Evolutionary conservation across 2,113 vertebrate genomes (phyloP), one percentile per base, ranked within the genome.

Genomic region (Phalacrocorax pelagicus): DNA sequence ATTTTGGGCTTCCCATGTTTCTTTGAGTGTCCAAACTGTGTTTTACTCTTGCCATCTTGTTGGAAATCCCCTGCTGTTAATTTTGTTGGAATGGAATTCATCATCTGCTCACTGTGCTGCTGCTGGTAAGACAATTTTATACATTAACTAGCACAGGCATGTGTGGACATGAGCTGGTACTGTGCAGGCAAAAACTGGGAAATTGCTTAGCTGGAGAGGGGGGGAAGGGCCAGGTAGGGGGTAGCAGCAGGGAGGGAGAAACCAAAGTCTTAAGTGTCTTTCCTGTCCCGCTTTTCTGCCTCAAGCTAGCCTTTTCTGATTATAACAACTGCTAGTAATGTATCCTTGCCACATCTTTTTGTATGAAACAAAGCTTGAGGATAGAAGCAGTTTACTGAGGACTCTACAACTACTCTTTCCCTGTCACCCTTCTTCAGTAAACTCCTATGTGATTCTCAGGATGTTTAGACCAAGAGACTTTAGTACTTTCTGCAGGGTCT

Each of bases 41-140:
- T 30, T 91, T 88, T 84, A 44, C 62, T 63, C 61, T 70, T 67
- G 73, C 71, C 34, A 27, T 92, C 72, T 54, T 90, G 80, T 72
- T 1, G 93, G 95, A 96, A 96, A 96, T 96, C 91, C 90, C 92
- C 93, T 44, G 86, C 90, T 83, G 78, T 72, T 85, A 70, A 80
- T 94, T 93, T 86, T 89, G 59, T 47, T 93, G 82, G 88, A 96
- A 97, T 95, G 93, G 96, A 96, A 96, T 97, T 96, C 58, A 75
- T 97, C 93, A 65, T 95, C 92, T 96, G 94, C 86, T 94, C 74
- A 0, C 88, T 93, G 49, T 70, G 81, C 92, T 93, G 96, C 91
- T 94, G 86, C 91, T 96, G 96, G 93, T 95, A 96, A 97, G 94
- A 91, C 63, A 84, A 23, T 92, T 86, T 86, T 87, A 46, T 87